Evolutionary conservation across 2,888 invertebrate genomes (phyloP), one percentile per base, ranked within the genome.

Genomic region (Icerya purchasi): DNA sequence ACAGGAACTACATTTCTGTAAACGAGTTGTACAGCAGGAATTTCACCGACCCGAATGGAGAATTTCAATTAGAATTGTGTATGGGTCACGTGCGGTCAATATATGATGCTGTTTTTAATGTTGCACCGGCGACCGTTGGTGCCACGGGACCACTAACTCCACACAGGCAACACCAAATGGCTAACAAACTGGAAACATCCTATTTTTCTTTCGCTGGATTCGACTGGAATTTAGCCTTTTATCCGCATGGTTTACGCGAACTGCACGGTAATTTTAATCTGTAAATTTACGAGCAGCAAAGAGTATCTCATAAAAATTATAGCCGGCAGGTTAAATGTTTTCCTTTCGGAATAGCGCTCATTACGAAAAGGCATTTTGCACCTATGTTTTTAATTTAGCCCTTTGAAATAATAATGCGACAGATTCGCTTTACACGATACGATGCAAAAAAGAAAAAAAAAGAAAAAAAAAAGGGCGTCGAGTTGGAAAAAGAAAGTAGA

Each of bases 121-220:
- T 82, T 51, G 80, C 81, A 1, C 75, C 76, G 5, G 73, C 77
- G 54, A 65, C 69, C 25, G 57, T 61, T 14, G 56, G 55, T 36
- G 56, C 53, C 36, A 60, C 60, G 36, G 59, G 59, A 20, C 22
- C 23, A 3, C 52, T 56, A 8, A 56, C 53, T 22, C 63, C 62
- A 22, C 64, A 63, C 50, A 58, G 62, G 25, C n/a, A 56, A 54
- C 8, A 21, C 58, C 53, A 61, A 62, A 22, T 53, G 68, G 36
- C 36, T 14, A 14, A 14, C 61, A 77, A 77, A 65, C 68, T 80
- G 58, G 82, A 82, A 68, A 79, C 80, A 2, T 73, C 77, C n/a
- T 81, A 78, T 67, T 86, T 87, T 70, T 79, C 82, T 0, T 87
- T 85, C 69, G 86, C 86, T 8, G 82, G 84, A 24, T 86, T 84